A percentile compares a stretch with the other conserved stretches of the same genome.
Conservation (phyloP, 1,140 invertebrate genomes). For the Rhynchophorus ferrugineus region DNA sequence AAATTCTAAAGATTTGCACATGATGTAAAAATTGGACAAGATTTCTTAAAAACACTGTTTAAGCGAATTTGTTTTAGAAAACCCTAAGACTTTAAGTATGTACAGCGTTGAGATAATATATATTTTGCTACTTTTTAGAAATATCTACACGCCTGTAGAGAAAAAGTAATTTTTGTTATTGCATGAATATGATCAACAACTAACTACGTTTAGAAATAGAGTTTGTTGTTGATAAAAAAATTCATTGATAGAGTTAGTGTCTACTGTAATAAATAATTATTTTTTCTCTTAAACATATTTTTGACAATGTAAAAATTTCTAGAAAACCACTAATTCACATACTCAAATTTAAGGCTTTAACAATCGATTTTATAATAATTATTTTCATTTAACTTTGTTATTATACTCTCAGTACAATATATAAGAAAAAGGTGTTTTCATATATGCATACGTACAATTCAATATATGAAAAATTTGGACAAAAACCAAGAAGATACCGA, state of each 20-base stretch:
- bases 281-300: background rate
- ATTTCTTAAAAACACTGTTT: slow-evolving; percentile 1
- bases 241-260: no score
- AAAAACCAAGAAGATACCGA: background rate
- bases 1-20: slow-evolving; percentile 6
- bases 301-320: background rate
- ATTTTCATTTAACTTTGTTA: no score
- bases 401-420: no score
- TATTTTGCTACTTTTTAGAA: background rate
- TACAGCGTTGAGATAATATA: slow-evolving; percentile 4
- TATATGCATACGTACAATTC: background rate
- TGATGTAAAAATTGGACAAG: slow-evolving; percentile 11
- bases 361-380: no score
- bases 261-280: background rate
- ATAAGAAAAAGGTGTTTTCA: background rate
- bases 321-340: background rate
- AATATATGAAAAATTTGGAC: background rate
- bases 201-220: no score
- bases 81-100: background rate
- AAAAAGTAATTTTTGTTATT: no score
- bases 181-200: no score
- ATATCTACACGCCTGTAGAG: no score
- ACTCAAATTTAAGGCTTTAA: background rate
- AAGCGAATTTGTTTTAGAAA: slow-evolving; percentile 1
- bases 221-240: no score